phyloP scores from a whole-genome alignment of 2,888 invertebrate genomes.

The Vanessa cardui region DNA sequence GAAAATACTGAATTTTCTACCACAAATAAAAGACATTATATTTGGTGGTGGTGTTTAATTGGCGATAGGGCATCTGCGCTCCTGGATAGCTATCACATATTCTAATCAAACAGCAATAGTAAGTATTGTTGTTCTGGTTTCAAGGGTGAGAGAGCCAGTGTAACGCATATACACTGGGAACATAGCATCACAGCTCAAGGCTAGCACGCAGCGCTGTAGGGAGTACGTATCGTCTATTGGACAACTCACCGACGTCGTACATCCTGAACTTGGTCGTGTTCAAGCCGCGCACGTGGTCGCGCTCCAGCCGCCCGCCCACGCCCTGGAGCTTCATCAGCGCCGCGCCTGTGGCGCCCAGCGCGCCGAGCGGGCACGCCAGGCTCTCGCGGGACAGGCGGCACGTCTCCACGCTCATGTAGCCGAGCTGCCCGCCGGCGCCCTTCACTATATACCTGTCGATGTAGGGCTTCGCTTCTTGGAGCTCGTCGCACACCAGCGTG shows the following conservation, averaged over 20 bases:
- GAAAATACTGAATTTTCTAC: no score
- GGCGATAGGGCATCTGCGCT: no score
- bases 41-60: no score
- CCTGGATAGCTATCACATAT: no score
- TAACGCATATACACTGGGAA: no score
- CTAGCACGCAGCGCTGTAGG: no score
- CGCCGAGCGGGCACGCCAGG: background rate
- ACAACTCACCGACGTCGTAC: conserved; percentile 5
- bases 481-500: conserved; percentile 1
- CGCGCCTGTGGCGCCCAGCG: background rate
- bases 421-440: background rate
- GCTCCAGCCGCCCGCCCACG: background rate
- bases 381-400: background rate
- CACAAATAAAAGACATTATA: no score
- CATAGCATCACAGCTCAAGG: no score
- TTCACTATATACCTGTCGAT: conserved; percentile 4
- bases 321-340: background rate
- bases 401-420: background rate
- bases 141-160: no score
- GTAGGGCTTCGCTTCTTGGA: conserved; percentile 5
- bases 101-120: no score
- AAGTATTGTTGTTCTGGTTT: no score
- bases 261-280: background rate
- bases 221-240: no score
- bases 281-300: background rate